Evolutionary conservation across 2,113 vertebrate species (phyloP), one percentile per base, ranked within the genome.

Genomic region (Anarhynchus alexandrinus): DNA sequence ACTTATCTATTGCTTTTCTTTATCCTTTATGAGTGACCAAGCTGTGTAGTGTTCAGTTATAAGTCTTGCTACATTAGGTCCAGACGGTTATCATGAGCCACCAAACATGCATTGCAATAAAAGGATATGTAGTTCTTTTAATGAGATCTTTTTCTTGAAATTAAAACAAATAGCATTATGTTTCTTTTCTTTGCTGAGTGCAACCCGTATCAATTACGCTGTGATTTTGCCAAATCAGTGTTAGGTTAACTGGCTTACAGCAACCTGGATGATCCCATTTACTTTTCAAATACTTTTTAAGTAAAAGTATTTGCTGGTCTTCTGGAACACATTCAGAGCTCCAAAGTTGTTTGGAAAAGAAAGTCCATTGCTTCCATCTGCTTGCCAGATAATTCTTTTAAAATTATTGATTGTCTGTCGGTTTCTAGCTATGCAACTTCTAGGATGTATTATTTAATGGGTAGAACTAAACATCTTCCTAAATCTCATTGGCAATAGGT

Each of bases 401-500:
- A 87, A 69, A 74, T 84, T 69, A 91, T 82, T 78, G 81, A 94
- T 85, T 93, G 80, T 90, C 82, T 93, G 80, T 90, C 82, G 81
- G 64, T 94, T 97, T 97, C 86, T 94, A 96, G 94, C 95, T 97
- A 96, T 96, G 94, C 94, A 97, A 94, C 78, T 95, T 94, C 47
- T 85, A 82, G 66, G 78, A 70, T 85, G 70, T 91, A 95, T 96
- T 94, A 95, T 94, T 96, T 94, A 90, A 94, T 86, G 79, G 45
- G 57, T 93, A 82, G 83, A 93, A 83, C 83, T 79, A 89, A 96
- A 86, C 66, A 91, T 90, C 93, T 95, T 93, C 90, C 85, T 82
- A 23, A 82, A 62, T 82, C 64, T 90, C 79, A 82, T 58, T 64
- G 52, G 91, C 88, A 92, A 94, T 93, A 94, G 91, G 81, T 86